Evolutionary conservation across 1,140 invertebrate genomes (phyloP), one percentile per base, ranked within the genome.

Genomic region (Aphis craccivora): DNA sequence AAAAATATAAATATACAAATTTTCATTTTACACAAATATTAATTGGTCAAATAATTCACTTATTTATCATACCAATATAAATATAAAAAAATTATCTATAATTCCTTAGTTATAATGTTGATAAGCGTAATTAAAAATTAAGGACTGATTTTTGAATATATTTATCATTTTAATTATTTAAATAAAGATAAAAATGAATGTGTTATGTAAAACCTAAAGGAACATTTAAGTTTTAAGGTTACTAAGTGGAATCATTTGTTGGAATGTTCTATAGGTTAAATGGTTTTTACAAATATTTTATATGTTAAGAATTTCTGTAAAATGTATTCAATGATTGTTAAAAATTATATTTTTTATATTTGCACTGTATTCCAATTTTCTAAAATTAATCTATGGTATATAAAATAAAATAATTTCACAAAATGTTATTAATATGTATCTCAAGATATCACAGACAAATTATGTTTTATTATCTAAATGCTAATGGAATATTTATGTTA

Each of bases 381-480:
- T 88, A 88, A n/a, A 35, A 88, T 88, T 35, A 51, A 48, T 88
- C 43, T 88, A 87, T 87, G 11, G 45, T 87, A 53, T 30, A 35
- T 53, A 37, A 55, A 53, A 53, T 23, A 90, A 20, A 90, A 67
- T 35, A 7, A 43, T 45, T 25, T 53, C 25, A 37, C 35, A 89
- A 53, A 87, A 88, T 90, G 18, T 90, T 3, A 90, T 90, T 60
- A 43, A 67, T 90, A 60, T 60, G 22, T 30, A 30, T 67, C n/a
- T 76, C 14, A 76, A 60, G 53, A 60, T 90, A 60, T 23, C 37
- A 89, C 22, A 43, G 22, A 90, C 20, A 37, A 55, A 55, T 37
- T 40, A 90, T 90, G 43, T 60, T 67, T 67, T 90, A 55, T 90
- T 43, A 67, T 60, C n/a, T 90, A 40, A 40, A 40, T 90, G 37